phyloP scores from a whole-genome alignment of 2,113 vertebrate species.

The Coptodon rendalli region DNA sequence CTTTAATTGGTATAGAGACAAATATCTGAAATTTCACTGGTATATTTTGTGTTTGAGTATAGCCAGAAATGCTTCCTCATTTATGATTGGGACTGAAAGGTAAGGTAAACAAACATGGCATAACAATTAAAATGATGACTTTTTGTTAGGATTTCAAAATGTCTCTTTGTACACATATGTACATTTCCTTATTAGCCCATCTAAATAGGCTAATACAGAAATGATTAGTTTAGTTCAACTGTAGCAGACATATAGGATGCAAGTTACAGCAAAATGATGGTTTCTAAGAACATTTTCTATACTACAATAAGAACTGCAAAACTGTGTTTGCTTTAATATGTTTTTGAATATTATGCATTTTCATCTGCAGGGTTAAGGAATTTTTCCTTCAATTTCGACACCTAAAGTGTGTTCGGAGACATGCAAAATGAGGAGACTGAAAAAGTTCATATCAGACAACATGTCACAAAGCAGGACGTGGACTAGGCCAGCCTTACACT shows the following conservation, averaged over 20 bases:
- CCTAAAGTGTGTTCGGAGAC: not conserved
- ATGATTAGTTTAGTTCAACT: not conserved
- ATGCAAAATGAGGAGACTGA: not conserved
- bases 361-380: not conserved
- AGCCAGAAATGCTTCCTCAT: not conserved
- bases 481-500: not conserved
- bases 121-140: not conserved
- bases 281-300: not conserved
- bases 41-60: not conserved
- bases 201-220: not conserved
- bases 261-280: not conserved
- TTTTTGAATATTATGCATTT: not conserved
- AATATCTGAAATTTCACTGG: not conserved
- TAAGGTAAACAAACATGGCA: not conserved
- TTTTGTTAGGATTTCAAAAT: not conserved
- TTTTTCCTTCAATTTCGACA: not conserved
- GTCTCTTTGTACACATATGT: not conserved
- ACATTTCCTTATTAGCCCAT: not conserved
- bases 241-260: not conserved
- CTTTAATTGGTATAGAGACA: not conserved
- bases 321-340: not conserved
- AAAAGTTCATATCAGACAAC: not conserved
- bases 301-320: not conserved
- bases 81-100: not conserved
- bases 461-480: not conserved